Conservation (phyloP, 2,888 invertebrate species). For the Trichogramma dendrolimi region DNA sequence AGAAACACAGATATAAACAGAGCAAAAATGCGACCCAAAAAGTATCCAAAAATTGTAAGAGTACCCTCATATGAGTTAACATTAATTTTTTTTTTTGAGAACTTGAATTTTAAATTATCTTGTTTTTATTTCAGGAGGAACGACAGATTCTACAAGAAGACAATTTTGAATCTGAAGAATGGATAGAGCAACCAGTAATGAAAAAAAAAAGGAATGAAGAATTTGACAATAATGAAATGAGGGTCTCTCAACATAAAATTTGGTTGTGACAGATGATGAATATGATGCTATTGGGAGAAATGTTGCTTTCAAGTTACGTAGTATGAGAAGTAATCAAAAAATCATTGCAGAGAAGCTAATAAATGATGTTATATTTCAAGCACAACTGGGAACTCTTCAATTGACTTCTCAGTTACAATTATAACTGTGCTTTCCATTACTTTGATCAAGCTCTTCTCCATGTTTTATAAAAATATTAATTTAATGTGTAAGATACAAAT, state of each 20-base stretch:
- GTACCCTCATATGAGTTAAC: background rate
- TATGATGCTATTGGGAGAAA: constrained; percentile 50
- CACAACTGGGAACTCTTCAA: constrained; percentile 51
- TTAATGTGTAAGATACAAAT: too few species aligned
- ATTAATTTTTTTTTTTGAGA: background rate
- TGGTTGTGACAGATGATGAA: constrained; percentile 45
- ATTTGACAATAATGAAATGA: constrained; percentile 40
- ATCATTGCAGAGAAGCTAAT: constrained; percentile 53
- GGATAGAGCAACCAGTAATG: constrained; percentile 39
- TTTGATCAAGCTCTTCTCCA: too few species aligned
- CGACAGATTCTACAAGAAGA: constrained; percentile 39
- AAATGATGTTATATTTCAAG: constrained; percentile 53
- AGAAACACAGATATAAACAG: constrained; percentile 43
- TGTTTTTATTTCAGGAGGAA: constrained; percentile 40
- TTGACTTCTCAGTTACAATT: too few species aligned
- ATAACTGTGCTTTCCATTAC: too few species aligned
- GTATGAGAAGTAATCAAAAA: constrained; percentile 51
- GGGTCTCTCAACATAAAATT: constrained; percentile 43
- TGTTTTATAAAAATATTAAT: too few species aligned
- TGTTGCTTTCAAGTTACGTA: constrained; percentile 51
- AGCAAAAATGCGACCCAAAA: constrained; percentile 33
- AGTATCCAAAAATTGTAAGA: constrained; percentile 21
- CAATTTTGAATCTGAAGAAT: constrained; percentile 38
- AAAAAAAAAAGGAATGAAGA: constrained; percentile 41
- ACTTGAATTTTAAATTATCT: background rate